These are phyloP conservation scores for Eulacestoma nigropectus DNA, from an alignment of 2,113 vertebrate genomes.

Conservation along the genomic window DNA sequence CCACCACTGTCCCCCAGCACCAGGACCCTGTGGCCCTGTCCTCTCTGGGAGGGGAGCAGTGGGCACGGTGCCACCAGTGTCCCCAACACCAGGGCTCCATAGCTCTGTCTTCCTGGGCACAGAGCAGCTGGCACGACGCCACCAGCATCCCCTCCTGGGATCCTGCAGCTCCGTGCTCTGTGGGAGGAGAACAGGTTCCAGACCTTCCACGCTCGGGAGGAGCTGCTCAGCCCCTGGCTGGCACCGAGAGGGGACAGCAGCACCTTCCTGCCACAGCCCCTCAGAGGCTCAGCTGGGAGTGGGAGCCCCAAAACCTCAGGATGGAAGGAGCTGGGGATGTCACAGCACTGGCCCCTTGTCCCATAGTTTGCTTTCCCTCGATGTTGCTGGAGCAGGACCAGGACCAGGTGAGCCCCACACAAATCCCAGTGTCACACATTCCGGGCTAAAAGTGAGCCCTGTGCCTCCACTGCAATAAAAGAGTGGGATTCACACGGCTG, in stretches of 20 bases:
- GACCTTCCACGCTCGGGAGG: not conserved
- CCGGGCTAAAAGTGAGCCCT: accelerated
- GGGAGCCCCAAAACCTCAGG: not conserved
- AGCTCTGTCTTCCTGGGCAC: no score
- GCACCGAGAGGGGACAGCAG: accelerated
- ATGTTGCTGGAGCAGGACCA: not conserved
- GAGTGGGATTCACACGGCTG: not conserved
- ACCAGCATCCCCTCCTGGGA: not conserved
- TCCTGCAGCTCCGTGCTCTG: not conserved
- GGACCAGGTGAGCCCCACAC: accelerated
- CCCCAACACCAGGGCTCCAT: not conserved
- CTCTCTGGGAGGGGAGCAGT: accelerated
- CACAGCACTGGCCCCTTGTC: not conserved
- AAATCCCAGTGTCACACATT: accelerated
- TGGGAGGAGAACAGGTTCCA: not conserved
- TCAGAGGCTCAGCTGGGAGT: not conserved
- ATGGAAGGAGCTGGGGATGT: not conserved
- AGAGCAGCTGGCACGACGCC: not conserved
- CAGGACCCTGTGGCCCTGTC: not conserved
- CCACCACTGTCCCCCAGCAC: accelerated
- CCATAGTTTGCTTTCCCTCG: accelerated
- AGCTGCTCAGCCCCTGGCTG: not conserved
- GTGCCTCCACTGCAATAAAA: not conserved
- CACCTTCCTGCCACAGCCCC: not conserved
- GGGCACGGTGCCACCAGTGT: not conserved